Evolutionary conservation across 2,113 vertebrate genomes (phyloP), one percentile per base, ranked within the genome.

Genomic region (Engystomops pustulosus): DNA sequence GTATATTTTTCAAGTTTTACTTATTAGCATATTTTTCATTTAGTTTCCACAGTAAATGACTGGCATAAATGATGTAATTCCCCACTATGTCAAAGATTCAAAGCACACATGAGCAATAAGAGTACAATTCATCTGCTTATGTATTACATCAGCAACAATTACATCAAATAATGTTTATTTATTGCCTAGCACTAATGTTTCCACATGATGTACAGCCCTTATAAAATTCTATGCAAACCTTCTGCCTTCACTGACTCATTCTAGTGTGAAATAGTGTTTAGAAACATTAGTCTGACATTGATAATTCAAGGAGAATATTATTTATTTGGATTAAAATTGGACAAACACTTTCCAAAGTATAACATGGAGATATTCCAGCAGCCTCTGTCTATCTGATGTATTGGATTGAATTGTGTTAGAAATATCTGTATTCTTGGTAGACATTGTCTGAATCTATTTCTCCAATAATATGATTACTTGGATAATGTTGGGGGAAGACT

Each of bases 401-500:
- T 15, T 55, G 32, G 10, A 34, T 36, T 34, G 5, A 0, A 41
- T 27, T 79, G 34, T 65, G 60, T 14, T 18, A 65, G 78, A 49
- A 32, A 67, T 32, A 55, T 38, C 15, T 81, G 45, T 53, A 47
- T 81, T 23, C 34, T 69, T 70, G 53, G 23, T 53, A 32, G 49
- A 70, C 67, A 14, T 44, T 72, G 47, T 34, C 27, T 81, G 10
- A 27, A 69, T 38, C 45, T 25, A 51, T 25, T 44, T 60, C 15
- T 69, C 45, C 79, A 69, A 55, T 69, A 69, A 78, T 65, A 45
- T 38, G 82, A 53, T 44, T 65, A 74, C 58, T 38, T 69, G 6
- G 27, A 87, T 30, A 67, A 45, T 60, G 62, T 45, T 51, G n/a
- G 62, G 55, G 44, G 87, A 88, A 83, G 84, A n/a, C 15, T 80